These are phyloP conservation scores for Cactoblastis cactorum DNA, from an alignment of 2,888 invertebrate species.

Conservation along the genomic window DNA sequence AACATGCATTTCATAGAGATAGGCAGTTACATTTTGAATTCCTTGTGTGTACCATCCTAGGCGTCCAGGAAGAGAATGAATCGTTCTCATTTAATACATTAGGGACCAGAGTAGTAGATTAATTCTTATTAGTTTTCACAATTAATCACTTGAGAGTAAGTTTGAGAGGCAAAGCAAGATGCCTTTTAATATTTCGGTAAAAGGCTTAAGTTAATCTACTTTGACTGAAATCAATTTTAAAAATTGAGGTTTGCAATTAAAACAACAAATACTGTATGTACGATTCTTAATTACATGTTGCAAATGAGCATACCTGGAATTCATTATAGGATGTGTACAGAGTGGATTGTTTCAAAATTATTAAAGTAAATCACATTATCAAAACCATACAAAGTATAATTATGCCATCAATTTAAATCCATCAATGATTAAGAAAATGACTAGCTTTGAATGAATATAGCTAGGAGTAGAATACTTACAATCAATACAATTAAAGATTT, in stretches of 20 bases:
- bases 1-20: too few species aligned
- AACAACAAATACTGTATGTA: constrained; percentile 34
- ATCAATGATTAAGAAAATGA: constrained; percentile 4
- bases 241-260: constrained; percentile 29
- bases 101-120: too few species aligned
- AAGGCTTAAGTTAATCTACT: too few species aligned
- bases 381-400: constrained; percentile 3
- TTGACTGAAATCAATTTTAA: too few species aligned
- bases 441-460: constrained; percentile 4
- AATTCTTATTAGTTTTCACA: too few species aligned
- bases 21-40: too few species aligned
- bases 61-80: too few species aligned
- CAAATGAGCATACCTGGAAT: constrained; percentile 23
- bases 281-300: constrained; percentile 18
- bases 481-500: neutral
- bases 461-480: constrained; percentile 4
- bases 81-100: too few species aligned
- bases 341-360: neutral
- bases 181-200: too few species aligned
- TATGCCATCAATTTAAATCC: constrained; percentile 7
- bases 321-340: constrained; percentile 12
- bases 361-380: neutral
- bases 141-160: too few species aligned
- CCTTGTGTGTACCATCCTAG: too few species aligned
- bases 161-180: too few species aligned